Evolutionary conservation across 1,140 invertebrate genomes (phyloP), one percentile per base, ranked within the genome.

Genomic region (Cotesia glomerata): DNA sequence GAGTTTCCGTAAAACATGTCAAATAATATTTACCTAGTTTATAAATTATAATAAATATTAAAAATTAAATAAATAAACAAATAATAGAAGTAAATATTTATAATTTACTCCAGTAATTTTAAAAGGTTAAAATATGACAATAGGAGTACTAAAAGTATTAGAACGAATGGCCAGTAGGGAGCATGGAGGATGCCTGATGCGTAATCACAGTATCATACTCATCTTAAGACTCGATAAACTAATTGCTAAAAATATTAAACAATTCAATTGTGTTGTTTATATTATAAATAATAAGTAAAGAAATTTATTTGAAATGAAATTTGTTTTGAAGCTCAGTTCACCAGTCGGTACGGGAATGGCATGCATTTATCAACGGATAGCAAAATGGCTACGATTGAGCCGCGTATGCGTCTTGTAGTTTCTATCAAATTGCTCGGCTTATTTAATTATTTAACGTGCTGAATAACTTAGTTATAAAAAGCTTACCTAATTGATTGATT

Each of bases 281-380:
- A 4, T 51, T 11, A 49, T 35, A 65, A 62, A 45, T 62, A 64
- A 69, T 58, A 5, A 51, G 68, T 32, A 71, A 65, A 71, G 26
- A 51, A 14, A n/a, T 18, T 18, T 34, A 54, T 77, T 76, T 75
- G 52, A 72, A 59, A 78, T 78, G 72, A 76, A 77, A 76, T 72
- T 71, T 52, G 59, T 64, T 65, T 39, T 72, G 18, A 52, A 74
- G 75, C 77, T 75, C 76, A 73, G 75, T 67, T 72, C 71, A 84
- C 81, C 85, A 81, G 86, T 87, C 86, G 86, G 86, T 87, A 87
- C 84, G 83, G 78, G 80, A 82, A 85, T 83, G 77, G 77, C 79
- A 77, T 81, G 76, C 72, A 83, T 85, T 87, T 87, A 87, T 87
- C 86, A 87, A 87, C 86, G 86, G 86, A 86, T 71, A 86, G 84